Percentiles rank a stretch among this genome's conserved stretches.
phyloP scores from a whole-genome alignment of 2,888 invertebrate genomes.

The Syritta pipiens region DNA sequence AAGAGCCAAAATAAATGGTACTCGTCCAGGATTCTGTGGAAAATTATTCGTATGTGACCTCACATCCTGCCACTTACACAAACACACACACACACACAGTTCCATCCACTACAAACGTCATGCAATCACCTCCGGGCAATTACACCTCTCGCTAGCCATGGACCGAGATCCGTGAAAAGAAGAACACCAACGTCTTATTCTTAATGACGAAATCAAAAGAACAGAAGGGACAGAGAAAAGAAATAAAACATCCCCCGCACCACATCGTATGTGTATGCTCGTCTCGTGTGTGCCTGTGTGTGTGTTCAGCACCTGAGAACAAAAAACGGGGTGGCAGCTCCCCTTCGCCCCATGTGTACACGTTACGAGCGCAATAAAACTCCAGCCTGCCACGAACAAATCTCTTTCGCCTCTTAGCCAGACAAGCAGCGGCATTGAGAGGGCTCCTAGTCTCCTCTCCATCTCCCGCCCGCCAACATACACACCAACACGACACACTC shows the following conservation, averaged over 20 bases:
- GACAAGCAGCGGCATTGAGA: slow-evolving; percentile 29
- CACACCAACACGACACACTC: slow-evolving; percentile 39
- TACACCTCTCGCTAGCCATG: slow-evolving; percentile 54
- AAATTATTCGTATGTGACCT: slow-evolving; percentile 12
- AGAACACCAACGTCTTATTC: slow-evolving; percentile 64
- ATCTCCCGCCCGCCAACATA: not conserved
- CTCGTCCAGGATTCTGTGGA: slow-evolving; percentile 34
- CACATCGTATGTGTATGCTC: not conserved
- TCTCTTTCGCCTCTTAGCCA: slow-evolving; percentile 46
- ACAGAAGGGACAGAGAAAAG: slow-evolving; percentile 36
- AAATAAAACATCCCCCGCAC: slow-evolving; percentile 19
- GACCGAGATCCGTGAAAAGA: slow-evolving; percentile 39
- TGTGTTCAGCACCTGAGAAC: slow-evolving; percentile 44
- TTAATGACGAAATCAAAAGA: slow-evolving; percentile 63
- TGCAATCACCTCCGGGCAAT: slow-evolving; percentile 63
- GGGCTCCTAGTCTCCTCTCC: slow-evolving; percentile 5
- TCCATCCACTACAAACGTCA: not conserved
- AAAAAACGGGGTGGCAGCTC: not conserved
- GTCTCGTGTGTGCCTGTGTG: not conserved
- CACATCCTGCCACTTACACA: not conserved
- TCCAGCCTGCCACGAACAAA: slow-evolving; percentile 46
- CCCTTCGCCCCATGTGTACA: slow-evolving; percentile 31
- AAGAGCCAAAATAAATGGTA: slow-evolving; percentile 43
- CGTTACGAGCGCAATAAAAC: slow-evolving; percentile 57
- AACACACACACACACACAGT: not conserved